Base-by-base conservation (phyloP, 2,888 invertebrate species). In the Euplexia lucipara region DNA sequence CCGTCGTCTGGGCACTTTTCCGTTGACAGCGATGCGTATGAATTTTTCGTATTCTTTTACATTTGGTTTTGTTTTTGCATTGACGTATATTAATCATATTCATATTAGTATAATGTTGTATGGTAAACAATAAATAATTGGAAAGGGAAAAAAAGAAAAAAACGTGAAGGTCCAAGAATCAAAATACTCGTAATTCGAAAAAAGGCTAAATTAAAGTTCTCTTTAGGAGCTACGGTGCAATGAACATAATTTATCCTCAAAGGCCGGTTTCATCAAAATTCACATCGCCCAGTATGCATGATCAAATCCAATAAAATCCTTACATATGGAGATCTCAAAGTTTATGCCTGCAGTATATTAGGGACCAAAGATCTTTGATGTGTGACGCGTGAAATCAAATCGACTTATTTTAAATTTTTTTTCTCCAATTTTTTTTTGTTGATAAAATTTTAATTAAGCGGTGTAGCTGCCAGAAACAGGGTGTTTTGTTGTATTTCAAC, bases 261-360 rank as follows among this genome's bases (percentile, higher is more conserved):
- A 47, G 9, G 8, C 20, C n/a, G 12, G 20, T 22, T 57, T 48
- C 44, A 63, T 49, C 44, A 41, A 37, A 57, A 53, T 53, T 51
- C 22, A 56, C 41, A 45, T 42, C 20, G 9, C 22, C 14, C 14
- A 3, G n/a, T 53, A 78, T 58, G 57, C 58, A 67, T 56, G 58
- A 78, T 61, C 37, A 58, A 56, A 66, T 56, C 57, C 48, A 73
- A 78, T 66, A 65, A 48, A 68, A 66, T 30, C 51, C 41, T 56
- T 54, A 60, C 68, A 52, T 63, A 72, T 51, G 41, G 18, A 45
- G 14, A 57, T 22, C 54, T 39, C 32, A 22, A 48, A 47, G 35
- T 68, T 51, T 47, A 61, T 66, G 39, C 60, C 20, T 51, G 20
- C 57, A 41, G 16, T 52, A 64, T 58, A 64, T 58, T 61, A 52